These are phyloP conservation scores for Cherax quadricarinatus DNA, from an alignment of 1,140 invertebrate species.

Conservation along the genomic window DNA sequence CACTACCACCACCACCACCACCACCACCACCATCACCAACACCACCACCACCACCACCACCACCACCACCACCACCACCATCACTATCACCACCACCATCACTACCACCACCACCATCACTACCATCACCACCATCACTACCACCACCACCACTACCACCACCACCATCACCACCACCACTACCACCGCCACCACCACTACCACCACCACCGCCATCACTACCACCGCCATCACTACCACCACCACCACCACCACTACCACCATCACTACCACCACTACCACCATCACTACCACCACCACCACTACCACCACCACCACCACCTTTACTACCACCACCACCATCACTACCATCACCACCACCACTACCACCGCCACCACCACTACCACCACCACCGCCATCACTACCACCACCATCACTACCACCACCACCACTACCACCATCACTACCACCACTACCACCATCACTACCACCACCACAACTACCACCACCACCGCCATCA, in stretches of 20 bases:
- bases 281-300: not conserved
- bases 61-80: not conserved
- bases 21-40: not conserved
- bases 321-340: not conserved
- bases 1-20: constrained; percentile 24
- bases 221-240: not conserved
- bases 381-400: not conserved
- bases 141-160: constrained; percentile 18
- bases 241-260: not conserved
- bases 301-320: not conserved
- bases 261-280: not conserved
- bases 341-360: not conserved
- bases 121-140: not conserved
- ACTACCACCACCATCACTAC: not conserved
- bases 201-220: not conserved
- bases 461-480: not conserved
- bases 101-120: not conserved
- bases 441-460: not conserved
- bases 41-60: not conserved
- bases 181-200: not conserved
- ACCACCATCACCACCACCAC: not conserved
- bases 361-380: not conserved
- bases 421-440: not conserved
- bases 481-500: not conserved
- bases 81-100: not conserved